phyloP scores from a whole-genome alignment of 1,140 invertebrate species.

The Trichonephila inaurata region DNA sequence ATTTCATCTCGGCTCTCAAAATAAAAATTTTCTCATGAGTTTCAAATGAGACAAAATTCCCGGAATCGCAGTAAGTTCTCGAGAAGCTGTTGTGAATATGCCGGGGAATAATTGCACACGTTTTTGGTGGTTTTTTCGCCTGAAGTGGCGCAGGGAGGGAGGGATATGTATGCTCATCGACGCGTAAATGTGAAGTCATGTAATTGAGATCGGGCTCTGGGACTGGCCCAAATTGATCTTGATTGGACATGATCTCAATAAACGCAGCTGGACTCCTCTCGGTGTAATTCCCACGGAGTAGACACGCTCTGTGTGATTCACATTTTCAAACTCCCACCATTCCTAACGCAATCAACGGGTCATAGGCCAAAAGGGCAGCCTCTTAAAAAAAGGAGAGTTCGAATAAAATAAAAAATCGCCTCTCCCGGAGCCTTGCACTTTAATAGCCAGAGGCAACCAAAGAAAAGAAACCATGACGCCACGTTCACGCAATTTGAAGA shows the following conservation, averaged over 20 bases:
- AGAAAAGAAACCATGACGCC: conserved; percentile 74
- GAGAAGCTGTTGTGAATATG: background rate
- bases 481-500: conserved; percentile 75
- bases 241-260: conserved; percentile 76
- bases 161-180: conserved; percentile 69
- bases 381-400: conserved; percentile 68
- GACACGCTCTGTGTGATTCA: conserved; percentile 73
- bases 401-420: conserved; percentile 69
- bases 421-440: conserved; percentile 65
- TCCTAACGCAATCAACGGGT: conserved; percentile 73
- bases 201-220: conserved; percentile 67
- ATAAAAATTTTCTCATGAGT: conserved; percentile 3
- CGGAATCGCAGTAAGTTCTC: conserved; percentile 25
- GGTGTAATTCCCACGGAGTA: conserved; percentile 66
- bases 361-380: conserved; percentile 70
- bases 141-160: conserved; percentile 36
- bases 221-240: conserved; percentile 71
- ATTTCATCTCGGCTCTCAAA: background rate
- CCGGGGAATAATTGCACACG: conserved; percentile 53
- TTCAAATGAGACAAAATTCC: conserved; percentile 28
- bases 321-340: conserved; percentile 76
- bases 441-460: conserved; percentile 57
- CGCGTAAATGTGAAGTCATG: conserved; percentile 70
- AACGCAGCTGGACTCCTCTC: conserved; percentile 71
- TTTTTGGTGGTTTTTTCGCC: conserved; percentile 53